Evolutionary conservation across 2,797 vertebrate species (phyloP).

Genomic region (Rhabdophis nuchalis): DNA sequence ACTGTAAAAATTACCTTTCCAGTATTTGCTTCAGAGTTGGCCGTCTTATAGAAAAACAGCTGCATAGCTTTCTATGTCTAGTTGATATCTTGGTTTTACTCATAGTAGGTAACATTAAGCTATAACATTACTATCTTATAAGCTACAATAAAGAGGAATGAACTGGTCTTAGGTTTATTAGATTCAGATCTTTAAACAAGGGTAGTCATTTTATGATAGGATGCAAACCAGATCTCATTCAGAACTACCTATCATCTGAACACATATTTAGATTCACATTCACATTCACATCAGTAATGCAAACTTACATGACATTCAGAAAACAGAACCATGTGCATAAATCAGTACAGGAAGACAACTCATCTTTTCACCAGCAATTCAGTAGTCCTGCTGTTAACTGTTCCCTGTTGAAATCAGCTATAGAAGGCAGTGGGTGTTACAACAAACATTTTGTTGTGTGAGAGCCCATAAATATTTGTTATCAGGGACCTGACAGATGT

Average conservation of each 20-base stretch:
- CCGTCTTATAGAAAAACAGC: not conserved
- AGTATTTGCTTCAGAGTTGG: not conserved
- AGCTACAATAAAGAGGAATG: not conserved
- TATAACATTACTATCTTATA: not conserved
- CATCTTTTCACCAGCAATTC: not conserved
- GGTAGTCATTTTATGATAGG: not conserved
- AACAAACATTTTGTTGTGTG: not conserved
- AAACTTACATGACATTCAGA: not conserved
- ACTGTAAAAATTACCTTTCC: not conserved
- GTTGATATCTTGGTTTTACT: not conserved
- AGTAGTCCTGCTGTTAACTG: not conserved
- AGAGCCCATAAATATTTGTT: slow-evolving; percentile 40
- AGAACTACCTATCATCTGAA: not conserved
- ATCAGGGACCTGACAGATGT: slow-evolving; percentile 36
- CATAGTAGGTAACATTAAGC: not conserved
- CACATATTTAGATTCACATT: too few relatives aligned
- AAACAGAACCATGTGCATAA: not conserved
- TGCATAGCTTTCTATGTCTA: not conserved
- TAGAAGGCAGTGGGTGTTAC: slow-evolving; percentile 23
- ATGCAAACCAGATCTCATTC: not conserved
- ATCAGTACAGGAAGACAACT: not conserved
- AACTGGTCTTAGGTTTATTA: not conserved
- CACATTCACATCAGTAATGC: not conserved
- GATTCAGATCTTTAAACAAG: not conserved
- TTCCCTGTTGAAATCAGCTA: slow-evolving; percentile 22